Base-by-base conservation (phyloP, 2,797 vertebrate species). In the Lacerta bilineata region DNA sequence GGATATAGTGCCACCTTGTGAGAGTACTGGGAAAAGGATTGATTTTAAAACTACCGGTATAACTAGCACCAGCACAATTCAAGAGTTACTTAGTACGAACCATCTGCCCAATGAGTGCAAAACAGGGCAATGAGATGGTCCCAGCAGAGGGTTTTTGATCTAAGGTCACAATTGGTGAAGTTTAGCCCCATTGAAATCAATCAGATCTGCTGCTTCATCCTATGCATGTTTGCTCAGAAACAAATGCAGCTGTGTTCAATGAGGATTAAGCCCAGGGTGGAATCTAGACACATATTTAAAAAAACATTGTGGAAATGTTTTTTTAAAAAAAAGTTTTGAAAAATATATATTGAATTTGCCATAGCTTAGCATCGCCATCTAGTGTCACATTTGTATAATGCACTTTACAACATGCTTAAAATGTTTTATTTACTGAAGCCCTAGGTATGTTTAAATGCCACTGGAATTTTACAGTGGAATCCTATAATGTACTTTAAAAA, bases 1-100 rank as follows among this genome's bases (percentile, higher is more conserved):
- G 71, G 84, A 46, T 88, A 80, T 50, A 90, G 71, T 90, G 93
- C 72, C 92, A 90, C 83, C 90, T 90, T 88, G 68, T 55, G 83
- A 91, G 43, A 8, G 59, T 50, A 69, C 75, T 39, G 20, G 83
- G 90, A 91, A 64, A 25, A 33, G 11, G 23, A 11, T 80, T 79
- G 18, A 29, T 55, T 79, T 79, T 55, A 39, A 74, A 74, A 79
- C 39, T n/a, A 33, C 33, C 33, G 33, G 33, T 33, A 7, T 74
- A 36, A 74, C 41, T 27, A 27, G 27, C 27, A 61, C n/a, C n/a
- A 8, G 72, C 36, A 80, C 3, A 33, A 25, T 33, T 33, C 4
- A 50, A 78, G 10, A 6, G 77, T 55, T n/a, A 33, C 29, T 76
- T 18, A 18, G 29, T 18, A 18, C 6, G 5, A 50, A 64, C 29